Evolutionary conservation across 2,888 invertebrate genomes (phyloP), one percentile per base, ranked within the genome.

Genomic region (Eupsilia transversa): DNA sequence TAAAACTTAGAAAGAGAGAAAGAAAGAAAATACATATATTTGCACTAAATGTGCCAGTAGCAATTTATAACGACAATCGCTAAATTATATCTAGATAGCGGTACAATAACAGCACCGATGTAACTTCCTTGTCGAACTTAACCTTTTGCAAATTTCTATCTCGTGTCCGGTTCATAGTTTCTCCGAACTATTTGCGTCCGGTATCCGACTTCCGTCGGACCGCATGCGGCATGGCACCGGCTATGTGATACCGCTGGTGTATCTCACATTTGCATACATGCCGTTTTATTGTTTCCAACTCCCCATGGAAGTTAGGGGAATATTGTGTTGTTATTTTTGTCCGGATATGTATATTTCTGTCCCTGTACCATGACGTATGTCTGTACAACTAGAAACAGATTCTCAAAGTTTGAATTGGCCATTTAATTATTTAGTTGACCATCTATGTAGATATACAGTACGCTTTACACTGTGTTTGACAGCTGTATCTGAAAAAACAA

Each of bases 281-380:
- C 33, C 20, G 17, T 63, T 38, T 73, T 75, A 20, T 70, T 70
- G 52, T 65, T 69, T 46, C 43, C 14, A 75, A 74, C 70, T 46
- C n/a, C 2, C 7, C 20, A 17, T 3, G 9, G 27, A 23, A 30
- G 63, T 5, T 33, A 33, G 3, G 4, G 56, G 30, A 38, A 43
- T 52, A 68, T 60, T 54, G 52, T 35, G 52, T 60, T 68, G 57
- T 66, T 66, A 43, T 67, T 54, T 61, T 27, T 46, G 35, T 30
- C 10, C 4, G n/a, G n/a, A n/a, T n/a, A n/a, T n/a, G n/a, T n/a
- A n/a, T n/a, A n/a, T n/a, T 54, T 61, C 35, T 46, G 35, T 30
- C 10, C 4, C 6, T 56, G 33, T 7, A 12, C 10, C n/a, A 5
- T 35, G 27, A 35, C 17, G 54, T 41, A 27, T 12, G 7, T 41